These are phyloP conservation scores for Poecilia velifera DNA, from an alignment of 2,797 vertebrate species.

Conservation along the genomic window DNA sequence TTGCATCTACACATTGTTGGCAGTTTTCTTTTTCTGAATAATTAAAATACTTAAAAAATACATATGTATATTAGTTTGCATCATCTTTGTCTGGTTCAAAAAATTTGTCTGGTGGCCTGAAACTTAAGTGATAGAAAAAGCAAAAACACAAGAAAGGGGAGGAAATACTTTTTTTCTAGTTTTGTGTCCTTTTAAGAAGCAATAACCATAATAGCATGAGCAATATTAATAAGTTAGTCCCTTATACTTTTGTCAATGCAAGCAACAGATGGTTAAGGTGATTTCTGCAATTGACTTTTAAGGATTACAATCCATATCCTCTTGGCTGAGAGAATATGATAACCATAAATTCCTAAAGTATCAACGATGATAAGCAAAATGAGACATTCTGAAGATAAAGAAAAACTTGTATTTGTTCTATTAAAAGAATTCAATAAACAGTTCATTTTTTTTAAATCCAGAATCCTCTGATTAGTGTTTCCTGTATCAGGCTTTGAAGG, in stretches of 20 bases:
- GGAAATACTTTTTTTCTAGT: not conserved
- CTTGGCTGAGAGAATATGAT: not conserved
- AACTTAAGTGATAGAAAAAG: not conserved
- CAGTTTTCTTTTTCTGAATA: not conserved
- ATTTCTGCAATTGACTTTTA: not conserved
- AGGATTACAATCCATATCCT: not conserved
- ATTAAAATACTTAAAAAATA: not conserved
- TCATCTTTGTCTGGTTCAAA: not conserved
- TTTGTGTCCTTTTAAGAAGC: not conserved
- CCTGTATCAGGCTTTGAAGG: constrained; percentile 15
- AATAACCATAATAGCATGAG: not conserved
- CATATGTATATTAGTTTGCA: not conserved
- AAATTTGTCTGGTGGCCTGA: not conserved
- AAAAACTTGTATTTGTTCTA: not conserved
- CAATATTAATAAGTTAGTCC: not conserved
- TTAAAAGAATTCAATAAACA: not conserved
- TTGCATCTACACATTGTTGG: not conserved
- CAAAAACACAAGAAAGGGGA: not conserved
- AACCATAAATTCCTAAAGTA: not conserved
- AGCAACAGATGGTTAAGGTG: not conserved
- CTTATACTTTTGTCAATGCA: not conserved
- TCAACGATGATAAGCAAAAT: not conserved
- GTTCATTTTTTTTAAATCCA: not conserved
- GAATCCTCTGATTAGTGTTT: not conserved
- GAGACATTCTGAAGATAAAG: not conserved